Base-by-base conservation (phyloP, 2,888 invertebrate species). In the Graphium colonna region DNA sequence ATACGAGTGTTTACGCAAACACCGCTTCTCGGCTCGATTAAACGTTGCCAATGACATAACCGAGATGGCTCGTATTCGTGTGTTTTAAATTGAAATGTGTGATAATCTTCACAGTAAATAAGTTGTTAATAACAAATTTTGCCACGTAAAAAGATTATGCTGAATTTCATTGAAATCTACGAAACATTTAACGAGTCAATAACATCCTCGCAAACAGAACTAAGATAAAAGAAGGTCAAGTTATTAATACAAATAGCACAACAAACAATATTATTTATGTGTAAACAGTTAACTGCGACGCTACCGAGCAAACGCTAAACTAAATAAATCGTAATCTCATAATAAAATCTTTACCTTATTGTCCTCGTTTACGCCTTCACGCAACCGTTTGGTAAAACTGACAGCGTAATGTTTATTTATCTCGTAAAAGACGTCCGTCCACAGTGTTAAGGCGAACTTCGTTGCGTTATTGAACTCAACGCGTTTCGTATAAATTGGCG, bases 301-400 rank as follows among this genome's bases (percentile, higher is more conserved):
- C 10, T 12, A 52, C 48, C 39, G 56, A 58, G 54, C 57, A 52
- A 59, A 60, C 42, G 18, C 50, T 39, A 57, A 57, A 52, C 56
- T 55, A 59, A 61, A 65, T 65, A 67, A 65, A 61, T 51, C 33
- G 49, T 49, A 47, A 41, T 59, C 33, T 40, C 50, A 21, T 45
- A 50, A 45, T 44, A 61, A 56, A 58, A 62, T 54, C 58, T 61
- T 71, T 77, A 81, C 82, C 81, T 79, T 64, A 63, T 61, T 59
- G 65, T 73, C 72, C 69, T 68, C 59, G 65, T 60, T 60, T 49
- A 66, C 57, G 63, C 62, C 61, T 62, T 62, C 57, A 61, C 61
- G 66, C 58, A 64, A 59, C 60, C 56, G 51, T 61, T 31, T 21
- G 21, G 36, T 62, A 65, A 72, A 73, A 61, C 60, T 62, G 55